phyloP scores from a whole-genome alignment of 2,113 vertebrate genomes.

The Platichthys stellatus region DNA sequence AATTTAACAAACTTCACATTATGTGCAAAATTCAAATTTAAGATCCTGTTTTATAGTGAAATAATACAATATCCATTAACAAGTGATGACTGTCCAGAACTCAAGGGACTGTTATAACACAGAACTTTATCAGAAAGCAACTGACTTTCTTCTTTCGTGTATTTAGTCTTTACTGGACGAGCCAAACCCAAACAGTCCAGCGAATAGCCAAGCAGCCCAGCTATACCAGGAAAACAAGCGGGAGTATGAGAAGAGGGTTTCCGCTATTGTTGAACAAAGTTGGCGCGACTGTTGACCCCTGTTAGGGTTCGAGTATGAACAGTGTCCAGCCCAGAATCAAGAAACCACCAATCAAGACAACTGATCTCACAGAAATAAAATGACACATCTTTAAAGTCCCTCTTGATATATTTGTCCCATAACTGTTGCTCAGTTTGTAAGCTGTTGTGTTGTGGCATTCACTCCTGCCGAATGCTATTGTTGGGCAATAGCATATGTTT shows the following conservation, averaged over 20 bases:
- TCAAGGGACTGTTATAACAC: background rate
- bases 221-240: conserved; percentile 99
- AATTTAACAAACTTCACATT: conserved; percentile 5
- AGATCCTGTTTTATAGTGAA: background rate
- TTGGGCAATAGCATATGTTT: conserved; percentile 85
- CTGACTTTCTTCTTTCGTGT: conserved; percentile 28
- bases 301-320: conserved; percentile 82
- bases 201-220: conserved; percentile 98
- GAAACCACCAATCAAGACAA: conserved; percentile 76
- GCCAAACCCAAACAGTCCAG: conserved; percentile 98
- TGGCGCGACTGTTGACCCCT: conserved; percentile 98
- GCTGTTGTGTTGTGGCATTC: conserved; percentile 90
- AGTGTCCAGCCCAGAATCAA: conserved; percentile 86
- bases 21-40: too few relatives aligned
- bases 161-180: conserved; percentile 95
- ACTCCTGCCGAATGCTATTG: conserved; percentile 82
- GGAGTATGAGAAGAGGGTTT: conserved; percentile 98
- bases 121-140: background rate
- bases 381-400: conserved; percentile 80
- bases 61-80: background rate
- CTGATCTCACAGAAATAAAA: conserved; percentile 62
- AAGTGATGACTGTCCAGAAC: too few relatives aligned
- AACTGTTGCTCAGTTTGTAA: conserved; percentile 90
- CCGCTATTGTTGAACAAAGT: conserved; percentile 99
- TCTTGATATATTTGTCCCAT: conserved; percentile 88